These are phyloP conservation scores for Ditula angustiorana DNA, from an alignment of 2,888 invertebrate genomes.

Conservation along the genomic window DNA sequence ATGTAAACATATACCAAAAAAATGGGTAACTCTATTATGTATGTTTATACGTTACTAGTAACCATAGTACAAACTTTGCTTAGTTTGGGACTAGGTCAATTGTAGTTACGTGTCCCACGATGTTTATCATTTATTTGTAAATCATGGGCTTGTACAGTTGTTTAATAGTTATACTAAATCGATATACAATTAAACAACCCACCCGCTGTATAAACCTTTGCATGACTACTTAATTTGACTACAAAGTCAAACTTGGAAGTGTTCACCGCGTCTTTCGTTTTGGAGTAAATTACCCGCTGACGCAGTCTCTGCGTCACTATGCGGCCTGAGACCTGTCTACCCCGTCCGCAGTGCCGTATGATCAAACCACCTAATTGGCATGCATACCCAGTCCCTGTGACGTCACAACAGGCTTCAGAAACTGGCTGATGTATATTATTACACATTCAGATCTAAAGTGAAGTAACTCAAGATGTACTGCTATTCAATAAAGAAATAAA, in stretches of 20 bases:
- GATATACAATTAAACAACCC: too few relatives aligned
- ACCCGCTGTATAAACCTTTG: too few relatives aligned
- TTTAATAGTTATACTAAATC: too few relatives aligned
- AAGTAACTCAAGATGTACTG: background rate
- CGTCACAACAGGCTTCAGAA: constrained; percentile 31
- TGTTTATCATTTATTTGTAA: too few relatives aligned
- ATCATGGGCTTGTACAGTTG: too few relatives aligned
- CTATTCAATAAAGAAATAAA: background rate
- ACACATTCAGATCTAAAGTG: background rate
- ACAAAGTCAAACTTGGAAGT: background rate
- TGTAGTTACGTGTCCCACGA: too few relatives aligned
- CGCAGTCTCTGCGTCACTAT: constrained; percentile 3
- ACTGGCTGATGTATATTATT: constrained; percentile 13
- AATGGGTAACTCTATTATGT: too few relatives aligned
- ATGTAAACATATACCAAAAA: background rate
- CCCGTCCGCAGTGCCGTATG: constrained; percentile 28
- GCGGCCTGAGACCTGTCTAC: constrained; percentile 51
- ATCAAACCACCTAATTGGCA: constrained; percentile 29
- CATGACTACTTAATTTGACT: background rate
- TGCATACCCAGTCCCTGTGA: constrained; percentile 30
- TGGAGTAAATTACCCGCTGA: constrained; percentile 9
- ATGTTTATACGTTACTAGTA: too few relatives aligned
- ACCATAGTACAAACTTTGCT: too few relatives aligned
- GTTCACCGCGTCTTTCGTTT: constrained; percentile 1
- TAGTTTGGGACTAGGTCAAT: too few relatives aligned